Percentiles rank a stretch among this genome's conserved stretches.
Evolutionary conservation across 2,113 vertebrate genomes (phyloP).

Genomic region (Genyomyrus donnyi): DNA sequence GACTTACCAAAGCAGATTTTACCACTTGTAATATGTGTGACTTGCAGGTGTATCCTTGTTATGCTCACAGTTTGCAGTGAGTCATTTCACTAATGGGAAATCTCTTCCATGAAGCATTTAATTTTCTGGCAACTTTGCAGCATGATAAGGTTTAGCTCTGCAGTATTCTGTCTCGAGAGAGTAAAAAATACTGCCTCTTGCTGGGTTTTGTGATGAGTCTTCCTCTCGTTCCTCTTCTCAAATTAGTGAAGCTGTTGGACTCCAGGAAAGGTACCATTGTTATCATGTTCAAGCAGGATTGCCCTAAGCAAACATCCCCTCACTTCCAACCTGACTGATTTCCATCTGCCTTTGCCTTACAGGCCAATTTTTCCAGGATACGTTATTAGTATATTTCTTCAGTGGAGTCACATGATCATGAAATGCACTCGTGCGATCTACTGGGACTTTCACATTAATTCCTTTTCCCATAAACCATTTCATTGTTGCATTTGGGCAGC

Average conservation of each 20-base stretch:
- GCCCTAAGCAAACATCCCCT: not conserved
- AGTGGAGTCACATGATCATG: not conserved
- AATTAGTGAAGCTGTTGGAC: not conserved
- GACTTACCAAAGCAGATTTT: not conserved
- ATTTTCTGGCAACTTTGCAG: not conserved
- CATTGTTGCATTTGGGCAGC: not conserved
- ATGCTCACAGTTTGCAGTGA: not conserved
- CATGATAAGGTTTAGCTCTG: not conserved
- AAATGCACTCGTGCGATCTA: not conserved
- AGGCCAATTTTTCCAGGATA: not conserved
- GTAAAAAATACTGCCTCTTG: not conserved
- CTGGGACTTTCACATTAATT: not conserved
- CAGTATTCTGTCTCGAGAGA: not conserved
- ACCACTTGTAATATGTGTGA: not conserved
- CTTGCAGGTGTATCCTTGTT: not conserved
- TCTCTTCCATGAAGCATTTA: slow-evolving; percentile 4
- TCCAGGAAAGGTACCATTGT: not conserved
- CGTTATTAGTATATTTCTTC: not conserved
- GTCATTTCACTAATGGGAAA: not conserved
- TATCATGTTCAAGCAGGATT: not conserved
- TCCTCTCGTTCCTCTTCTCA: not conserved
- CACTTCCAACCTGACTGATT: not conserved
- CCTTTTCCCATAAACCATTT: not conserved
- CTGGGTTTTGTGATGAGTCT: not conserved
- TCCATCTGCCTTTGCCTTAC: not conserved